phyloP scores from a whole-genome alignment of 2,888 invertebrate genomes.

The Watsonalla binaria region DNA sequence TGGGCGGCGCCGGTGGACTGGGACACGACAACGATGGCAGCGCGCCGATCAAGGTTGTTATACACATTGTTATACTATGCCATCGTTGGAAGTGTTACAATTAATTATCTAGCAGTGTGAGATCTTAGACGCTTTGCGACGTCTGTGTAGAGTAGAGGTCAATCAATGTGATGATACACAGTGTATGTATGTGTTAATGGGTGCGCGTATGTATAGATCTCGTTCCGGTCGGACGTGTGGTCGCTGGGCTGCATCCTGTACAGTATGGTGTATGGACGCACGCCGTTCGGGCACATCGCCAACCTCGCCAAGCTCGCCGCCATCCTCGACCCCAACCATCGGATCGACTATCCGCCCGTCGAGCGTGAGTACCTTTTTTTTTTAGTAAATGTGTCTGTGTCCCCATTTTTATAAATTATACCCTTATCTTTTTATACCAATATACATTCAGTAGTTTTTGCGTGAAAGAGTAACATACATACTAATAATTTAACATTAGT shows the following conservation, averaged over 20 bases:
- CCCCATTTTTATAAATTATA: too few relatives aligned
- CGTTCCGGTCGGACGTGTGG: conserved; percentile 97
- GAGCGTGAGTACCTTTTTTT: conserved; percentile 63
- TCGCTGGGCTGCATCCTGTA: conserved; percentile 98
- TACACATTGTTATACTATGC: too few relatives aligned
- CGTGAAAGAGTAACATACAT: too few relatives aligned
- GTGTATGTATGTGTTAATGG: neutral
- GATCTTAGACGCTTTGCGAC: neutral
- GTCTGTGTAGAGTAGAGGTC: neutral
- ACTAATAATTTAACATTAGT: too few relatives aligned
- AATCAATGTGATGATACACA: neutral
- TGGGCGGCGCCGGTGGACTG: conserved; percentile 76
- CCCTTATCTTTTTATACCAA: too few relatives aligned
- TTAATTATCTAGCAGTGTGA: too few relatives aligned
- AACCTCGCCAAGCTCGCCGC: conserved; percentile 86
- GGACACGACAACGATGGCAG: conserved; percentile 49
- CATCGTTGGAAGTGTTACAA: too few relatives aligned
- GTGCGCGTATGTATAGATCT: conserved; percentile 79
- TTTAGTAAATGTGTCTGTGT: too few relatives aligned
- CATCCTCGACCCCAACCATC: conserved; percentile 85
- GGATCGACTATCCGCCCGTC: conserved; percentile 84
- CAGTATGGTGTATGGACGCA: conserved; percentile 91
- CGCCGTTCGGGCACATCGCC: conserved; percentile 93
- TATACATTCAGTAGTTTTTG: too few relatives aligned
- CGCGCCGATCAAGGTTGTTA: conserved; percentile 65